Percentiles rank a stretch among this genome's conserved stretches.
phyloP scores from a whole-genome alignment of 2,113 vertebrate genomes.

The Phodopus roborovskii region DNA sequence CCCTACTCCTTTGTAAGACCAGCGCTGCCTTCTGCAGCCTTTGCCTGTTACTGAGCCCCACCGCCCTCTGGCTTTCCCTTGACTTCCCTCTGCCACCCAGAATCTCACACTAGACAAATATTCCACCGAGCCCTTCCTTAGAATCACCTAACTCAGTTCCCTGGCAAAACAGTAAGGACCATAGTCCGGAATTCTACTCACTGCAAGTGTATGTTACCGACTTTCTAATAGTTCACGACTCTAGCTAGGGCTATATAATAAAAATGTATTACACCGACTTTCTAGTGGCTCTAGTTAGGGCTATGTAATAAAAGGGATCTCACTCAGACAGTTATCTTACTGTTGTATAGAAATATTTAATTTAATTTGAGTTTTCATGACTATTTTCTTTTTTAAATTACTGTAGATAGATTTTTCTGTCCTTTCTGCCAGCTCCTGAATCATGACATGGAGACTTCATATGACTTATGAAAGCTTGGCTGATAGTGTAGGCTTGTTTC shows the following conservation, averaged over 20 bases:
- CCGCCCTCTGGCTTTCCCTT: neutral
- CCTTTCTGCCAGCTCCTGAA: too few relatives aligned
- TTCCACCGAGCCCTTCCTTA: neutral
- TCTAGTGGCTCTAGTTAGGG: neutral
- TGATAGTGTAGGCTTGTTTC: too few relatives aligned
- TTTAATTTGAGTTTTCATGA: conserved; percentile 48
- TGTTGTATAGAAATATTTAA: conserved; percentile 44
- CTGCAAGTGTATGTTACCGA: neutral
- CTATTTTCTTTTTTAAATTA: neutral
- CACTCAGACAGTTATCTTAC: neutral
- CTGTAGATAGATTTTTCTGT: neutral
- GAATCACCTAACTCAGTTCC: neutral
- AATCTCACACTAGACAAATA: neutral
- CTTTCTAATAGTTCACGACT: neutral
- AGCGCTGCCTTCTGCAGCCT: neutral
- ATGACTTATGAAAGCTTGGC: too few relatives aligned
- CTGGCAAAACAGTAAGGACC: neutral
- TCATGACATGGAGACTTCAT: too few relatives aligned
- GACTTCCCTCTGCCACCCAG: neutral
- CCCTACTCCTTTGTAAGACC: neutral
- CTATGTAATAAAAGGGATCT: neutral
- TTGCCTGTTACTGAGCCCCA: neutral
- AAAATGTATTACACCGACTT: neutral
- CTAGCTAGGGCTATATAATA: neutral
- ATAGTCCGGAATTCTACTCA: neutral